Base-by-base conservation (phyloP, 2,888 invertebrate species). In the Diaphora mendica region DNA sequence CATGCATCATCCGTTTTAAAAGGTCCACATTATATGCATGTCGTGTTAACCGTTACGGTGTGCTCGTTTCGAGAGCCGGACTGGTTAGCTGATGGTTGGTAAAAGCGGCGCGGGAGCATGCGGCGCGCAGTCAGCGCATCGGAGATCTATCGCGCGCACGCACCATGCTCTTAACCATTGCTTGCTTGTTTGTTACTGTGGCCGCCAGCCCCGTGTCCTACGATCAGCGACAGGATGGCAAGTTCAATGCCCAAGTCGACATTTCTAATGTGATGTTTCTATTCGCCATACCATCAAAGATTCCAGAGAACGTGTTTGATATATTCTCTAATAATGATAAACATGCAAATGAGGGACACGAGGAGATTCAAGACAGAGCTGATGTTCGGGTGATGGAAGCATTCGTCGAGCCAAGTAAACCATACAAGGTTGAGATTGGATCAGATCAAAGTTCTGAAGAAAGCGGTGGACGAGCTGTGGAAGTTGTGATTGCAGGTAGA, bases 191-290 rank as follows among this genome's bases (percentile, higher is more conserved):
- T 75, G 89, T 88, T 72, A 85, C 86, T 76, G 90, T 88, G 78
- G 89, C 89, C 81, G 89, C 92, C 80, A 89, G 91, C 35, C 80
- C 83, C n/a, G 77, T 75, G 17, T 20, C n/a, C 62, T 97, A 96
- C 93, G 97, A 98, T 89, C 97, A 98, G 87, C 96, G 97, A 0
- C 98, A 98, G 90, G 97, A 97, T 74, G 98, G 98, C n/a, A 96
- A 97, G 4, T 89, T 96, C 78, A 98, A 98, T 90, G 96, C 98
- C 20, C 96, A 97, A 70, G 97, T 97, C 0, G 97, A 98, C 88
- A 92, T 98, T 17, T 97, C 97, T 80, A 98, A 98, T 87, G 96
- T 98, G 79, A 94, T 98, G 79, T 92, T 98, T 70, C 90, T 98
- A 42, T 90, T 98, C n/a, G 96, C 97, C 0, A 92, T 97, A 35